Evolutionary conservation across 2,113 vertebrate genomes (phyloP).

Genomic region (Leucoraja erinaceus): DNA sequence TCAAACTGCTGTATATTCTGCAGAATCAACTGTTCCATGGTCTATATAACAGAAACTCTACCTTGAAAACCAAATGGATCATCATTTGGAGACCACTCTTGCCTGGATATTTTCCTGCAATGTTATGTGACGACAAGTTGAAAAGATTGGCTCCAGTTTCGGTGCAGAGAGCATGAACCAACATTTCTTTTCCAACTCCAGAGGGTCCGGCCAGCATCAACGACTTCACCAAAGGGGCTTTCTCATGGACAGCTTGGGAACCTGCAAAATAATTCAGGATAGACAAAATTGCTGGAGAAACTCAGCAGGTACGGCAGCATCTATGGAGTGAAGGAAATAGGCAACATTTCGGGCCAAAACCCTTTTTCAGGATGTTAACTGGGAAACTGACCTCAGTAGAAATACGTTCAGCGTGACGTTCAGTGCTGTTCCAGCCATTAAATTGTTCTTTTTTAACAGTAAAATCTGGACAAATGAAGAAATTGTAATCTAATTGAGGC

Average conservation of each 20-base stretch:
- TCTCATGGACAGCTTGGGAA: slow-evolving; percentile 64
- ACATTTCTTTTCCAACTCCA: slow-evolving; percentile 74
- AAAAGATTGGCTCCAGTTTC: slow-evolving; percentile 80
- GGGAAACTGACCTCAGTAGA: background rate
- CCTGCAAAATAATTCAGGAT: slow-evolving; percentile 53
- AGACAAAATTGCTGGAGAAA: too few relatives aligned
- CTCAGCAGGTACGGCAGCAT: too few relatives aligned
- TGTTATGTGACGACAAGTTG: slow-evolving; percentile 58
- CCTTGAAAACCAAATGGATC: slow-evolving; percentile 72
- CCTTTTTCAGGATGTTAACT: slow-evolving; percentile 41
- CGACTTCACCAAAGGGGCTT: slow-evolving; percentile 63
- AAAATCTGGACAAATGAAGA: background rate
- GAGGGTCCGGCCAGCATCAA: slow-evolving; percentile 64
- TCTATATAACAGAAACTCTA: slow-evolving; percentile 42
- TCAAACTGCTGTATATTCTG: too few relatives aligned
- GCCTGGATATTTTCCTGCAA: slow-evolving; percentile 64
- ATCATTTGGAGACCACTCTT: slow-evolving; percentile 58
- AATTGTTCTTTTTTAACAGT: background rate
- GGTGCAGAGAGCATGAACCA: slow-evolving; percentile 71
- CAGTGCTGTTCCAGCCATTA: background rate
- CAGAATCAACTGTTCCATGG: background rate
- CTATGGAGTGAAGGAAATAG: too few relatives aligned
- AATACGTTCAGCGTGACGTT: slow-evolving; percentile 35
- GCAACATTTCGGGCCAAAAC: too few relatives aligned
- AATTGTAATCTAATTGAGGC: background rate